These are phyloP conservation scores for Cettia cetti DNA, from an alignment of 2,113 vertebrate genomes.

Conservation along the genomic window DNA sequence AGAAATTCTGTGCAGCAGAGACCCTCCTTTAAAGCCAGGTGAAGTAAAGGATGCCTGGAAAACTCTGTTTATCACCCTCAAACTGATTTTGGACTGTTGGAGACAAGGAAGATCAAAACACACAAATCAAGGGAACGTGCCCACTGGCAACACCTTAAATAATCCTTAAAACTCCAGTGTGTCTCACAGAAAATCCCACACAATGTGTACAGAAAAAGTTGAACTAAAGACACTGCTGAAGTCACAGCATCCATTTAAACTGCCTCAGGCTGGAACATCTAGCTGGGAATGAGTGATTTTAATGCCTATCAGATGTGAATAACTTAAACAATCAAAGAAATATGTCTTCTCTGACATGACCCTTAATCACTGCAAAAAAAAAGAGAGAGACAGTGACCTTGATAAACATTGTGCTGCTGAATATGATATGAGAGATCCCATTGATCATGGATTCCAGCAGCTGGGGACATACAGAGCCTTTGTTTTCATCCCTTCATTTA, in stretches of 20 bases:
- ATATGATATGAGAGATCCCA: constrained; percentile 6
- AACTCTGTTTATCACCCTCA: background rate
- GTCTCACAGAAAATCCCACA: background rate
- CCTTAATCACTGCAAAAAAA: constrained; percentile 26
- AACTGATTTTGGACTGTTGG: background rate
- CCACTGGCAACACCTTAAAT: background rate
- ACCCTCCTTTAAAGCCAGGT: background rate
- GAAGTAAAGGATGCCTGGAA: background rate
- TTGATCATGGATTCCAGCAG: constrained; percentile 20
- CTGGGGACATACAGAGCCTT: background rate
- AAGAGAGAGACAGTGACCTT: constrained; percentile 22
- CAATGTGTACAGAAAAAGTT: background rate
- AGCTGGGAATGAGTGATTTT: constrained; percentile 18
- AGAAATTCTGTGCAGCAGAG: background rate
- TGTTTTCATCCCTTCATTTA: background rate
- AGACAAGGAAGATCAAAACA: background rate
- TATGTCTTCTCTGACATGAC: constrained; percentile 33
- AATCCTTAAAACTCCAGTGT: background rate
- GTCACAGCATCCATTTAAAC: background rate
- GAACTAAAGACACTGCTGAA: background rate
- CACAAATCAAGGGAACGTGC: background rate
- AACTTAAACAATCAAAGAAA: constrained; percentile 45
- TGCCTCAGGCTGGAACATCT: background rate
- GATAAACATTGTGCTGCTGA: constrained; percentile 42
- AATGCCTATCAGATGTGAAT: constrained; percentile 2